Evolutionary conservation across 2,888 invertebrate genomes (phyloP).

Genomic region (Ectemnius cavifrons): DNA sequence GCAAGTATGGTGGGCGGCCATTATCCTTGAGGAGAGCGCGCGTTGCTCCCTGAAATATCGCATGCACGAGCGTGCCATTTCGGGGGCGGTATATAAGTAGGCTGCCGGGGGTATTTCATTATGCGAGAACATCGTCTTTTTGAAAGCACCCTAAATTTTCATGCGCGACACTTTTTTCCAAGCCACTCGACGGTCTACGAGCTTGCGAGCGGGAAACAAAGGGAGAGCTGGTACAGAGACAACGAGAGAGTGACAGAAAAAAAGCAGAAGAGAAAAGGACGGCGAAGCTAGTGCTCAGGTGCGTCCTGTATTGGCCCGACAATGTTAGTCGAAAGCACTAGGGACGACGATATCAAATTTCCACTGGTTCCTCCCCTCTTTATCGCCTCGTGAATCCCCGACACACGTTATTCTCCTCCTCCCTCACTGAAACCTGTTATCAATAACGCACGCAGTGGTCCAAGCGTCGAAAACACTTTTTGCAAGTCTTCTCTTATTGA

Average conservation of each 20-base stretch:
- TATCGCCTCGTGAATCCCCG: constrained; percentile 36
- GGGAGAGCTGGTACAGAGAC: constrained; percentile 24
- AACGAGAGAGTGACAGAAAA: constrained; percentile 17
- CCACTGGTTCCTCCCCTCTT: constrained; percentile 36
- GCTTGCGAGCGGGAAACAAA: constrained; percentile 26
- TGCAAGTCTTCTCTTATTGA: too few species aligned
- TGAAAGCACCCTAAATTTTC: constrained; percentile 65
- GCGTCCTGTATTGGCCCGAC: constrained; percentile 52
- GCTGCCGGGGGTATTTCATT: constrained; percentile 52
- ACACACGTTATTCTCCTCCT: constrained; percentile 20
- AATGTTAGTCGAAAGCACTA: constrained; percentile 50
- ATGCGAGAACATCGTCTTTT: constrained; percentile 49
- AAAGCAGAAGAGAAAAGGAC: constrained; percentile 34
- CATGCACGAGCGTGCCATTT: constrained; percentile 20
- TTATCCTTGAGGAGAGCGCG: not conserved
- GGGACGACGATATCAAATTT: constrained; percentile 64
- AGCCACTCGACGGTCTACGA: constrained; percentile 38
- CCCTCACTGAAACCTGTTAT: constrained; percentile 22
- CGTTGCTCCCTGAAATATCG: constrained; percentile 26
- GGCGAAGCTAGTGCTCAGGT: constrained; percentile 54
- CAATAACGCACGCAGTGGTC: constrained; percentile 14
- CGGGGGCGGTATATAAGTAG: constrained; percentile 33
- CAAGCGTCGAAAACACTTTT: too few species aligned
- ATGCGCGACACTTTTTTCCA: constrained; percentile 55
- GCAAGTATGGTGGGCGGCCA: too few species aligned